phyloP scores from a whole-genome alignment of 2,113 vertebrate species.

The Mus pahari region DNA sequence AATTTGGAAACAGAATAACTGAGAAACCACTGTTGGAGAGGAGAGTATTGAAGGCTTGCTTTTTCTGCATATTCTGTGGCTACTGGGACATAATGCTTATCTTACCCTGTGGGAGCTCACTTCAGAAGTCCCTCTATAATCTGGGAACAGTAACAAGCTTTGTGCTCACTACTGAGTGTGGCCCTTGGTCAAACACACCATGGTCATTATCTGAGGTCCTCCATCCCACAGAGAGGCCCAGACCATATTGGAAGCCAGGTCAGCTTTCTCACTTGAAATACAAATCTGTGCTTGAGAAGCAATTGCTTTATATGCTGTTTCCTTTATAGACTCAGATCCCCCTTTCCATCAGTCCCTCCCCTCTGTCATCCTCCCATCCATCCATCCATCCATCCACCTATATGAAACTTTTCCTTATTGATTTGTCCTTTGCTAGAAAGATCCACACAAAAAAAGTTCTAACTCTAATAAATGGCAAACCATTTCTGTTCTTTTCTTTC shows the following conservation, averaged over 20 bases:
- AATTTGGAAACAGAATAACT: neutral
- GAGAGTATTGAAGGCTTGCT: neutral
- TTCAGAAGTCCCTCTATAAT: neutral
- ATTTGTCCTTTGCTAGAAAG: neutral
- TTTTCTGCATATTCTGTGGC: neutral
- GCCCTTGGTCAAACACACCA: neutral
- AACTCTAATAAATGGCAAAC: neutral
- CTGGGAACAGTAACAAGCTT: neutral
- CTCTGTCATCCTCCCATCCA: fast-evolving
- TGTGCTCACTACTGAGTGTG: neutral
- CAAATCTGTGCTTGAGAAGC: neutral
- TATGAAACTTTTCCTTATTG: neutral
- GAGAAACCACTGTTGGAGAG: neutral
- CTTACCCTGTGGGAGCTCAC: neutral
- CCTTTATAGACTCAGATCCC: neutral
- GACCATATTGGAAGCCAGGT: fast-evolving
- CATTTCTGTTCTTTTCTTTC: neutral
- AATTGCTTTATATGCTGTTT: neutral
- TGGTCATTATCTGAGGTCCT: neutral
- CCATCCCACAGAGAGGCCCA: neutral
- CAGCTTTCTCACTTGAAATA: neutral
- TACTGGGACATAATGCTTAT: neutral
- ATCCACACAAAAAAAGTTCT: neutral
- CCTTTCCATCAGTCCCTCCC: too few relatives aligned
- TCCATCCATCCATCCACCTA: neutral